phyloP scores from a whole-genome alignment of 2,888 invertebrate species.

The Drosophila pseudotalamancana region DNA sequence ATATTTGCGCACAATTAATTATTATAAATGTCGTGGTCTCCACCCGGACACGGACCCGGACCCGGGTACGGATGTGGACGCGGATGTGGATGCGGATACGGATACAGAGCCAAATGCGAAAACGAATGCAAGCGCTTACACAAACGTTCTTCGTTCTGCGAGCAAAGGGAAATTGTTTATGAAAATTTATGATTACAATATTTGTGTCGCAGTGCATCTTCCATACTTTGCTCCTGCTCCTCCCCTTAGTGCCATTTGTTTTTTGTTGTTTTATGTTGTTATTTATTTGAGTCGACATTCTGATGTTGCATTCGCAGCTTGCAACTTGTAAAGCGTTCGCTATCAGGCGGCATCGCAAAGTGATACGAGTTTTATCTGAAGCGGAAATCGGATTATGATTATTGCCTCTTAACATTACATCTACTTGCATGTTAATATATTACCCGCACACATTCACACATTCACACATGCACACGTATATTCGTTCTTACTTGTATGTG shows the following conservation, averaged over 20 bases:
- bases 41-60: conserved; percentile 37
- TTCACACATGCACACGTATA: conserved; percentile 3
- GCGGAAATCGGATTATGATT: conserved; percentile 60
- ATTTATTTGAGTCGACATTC: conserved; percentile 52
- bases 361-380: not conserved
- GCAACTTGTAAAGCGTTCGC: conserved; percentile 5
- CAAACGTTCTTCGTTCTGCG: conserved; percentile 50
- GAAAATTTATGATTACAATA: conserved; percentile 80
- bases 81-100: conserved; percentile 39
- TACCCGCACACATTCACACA: conserved; percentile 4
- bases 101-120: conserved; percentile 33
- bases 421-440: conserved; percentile 16
- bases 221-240: not conserved
- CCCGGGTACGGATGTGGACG: conserved; percentile 21
- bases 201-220: conserved; percentile 78
- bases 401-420: conserved; percentile 43
- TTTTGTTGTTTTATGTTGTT: conserved; percentile 45
- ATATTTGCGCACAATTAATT: conserved; percentile 83
- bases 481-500: not conserved
- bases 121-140: conserved; percentile 32
- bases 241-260: not conserved
- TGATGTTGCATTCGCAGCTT: conserved; percentile 48
- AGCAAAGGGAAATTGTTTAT: conserved; percentile 74
- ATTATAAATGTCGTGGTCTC: conserved; percentile 82
- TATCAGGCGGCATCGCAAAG: conserved; percentile 29